Conservation (phyloP, 2,888 invertebrate genomes). For the Pemphredon lugubris region DNA sequence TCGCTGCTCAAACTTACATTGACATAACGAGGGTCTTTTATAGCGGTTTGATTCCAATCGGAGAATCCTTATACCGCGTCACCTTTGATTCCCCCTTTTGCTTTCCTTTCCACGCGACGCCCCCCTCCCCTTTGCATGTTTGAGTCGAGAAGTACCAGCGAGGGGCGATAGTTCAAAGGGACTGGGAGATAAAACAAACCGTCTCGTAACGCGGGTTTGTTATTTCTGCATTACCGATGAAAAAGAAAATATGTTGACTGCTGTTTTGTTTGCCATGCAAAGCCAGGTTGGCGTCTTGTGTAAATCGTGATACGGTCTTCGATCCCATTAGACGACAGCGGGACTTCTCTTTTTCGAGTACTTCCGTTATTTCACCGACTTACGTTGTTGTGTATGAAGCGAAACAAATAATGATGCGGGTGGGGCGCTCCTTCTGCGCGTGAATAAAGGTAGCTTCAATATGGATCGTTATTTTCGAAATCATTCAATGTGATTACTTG, state of each 20-base stretch:
- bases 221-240: conserved; percentile 72
- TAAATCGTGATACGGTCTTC: conserved; percentile 56
- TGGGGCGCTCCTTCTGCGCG: conserved; percentile 2
- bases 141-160: conserved; percentile 66
- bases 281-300: conserved; percentile 60
- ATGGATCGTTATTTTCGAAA: conserved; percentile 35
- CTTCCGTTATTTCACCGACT: too few relatives aligned
- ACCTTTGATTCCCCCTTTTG: conserved; percentile 44
- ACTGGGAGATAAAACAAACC: conserved; percentile 66
- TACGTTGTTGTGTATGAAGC: too few relatives aligned
- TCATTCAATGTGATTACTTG: conserved; percentile 21
- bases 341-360: too few relatives aligned
- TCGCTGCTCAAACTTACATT: conserved; percentile 42
- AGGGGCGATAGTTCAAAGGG: conserved; percentile 71
- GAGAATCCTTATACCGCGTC: conserved; percentile 39
- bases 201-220: conserved; percentile 67
- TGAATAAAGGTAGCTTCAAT: too few relatives aligned
- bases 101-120: background rate
- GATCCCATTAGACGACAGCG: conserved; percentile 44
- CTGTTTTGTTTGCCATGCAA: conserved; percentile 48
- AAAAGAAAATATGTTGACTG: conserved; percentile 65
- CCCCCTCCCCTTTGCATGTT: conserved; percentile 43
- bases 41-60: conserved; percentile 29
- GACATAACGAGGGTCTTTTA: conserved; percentile 50
- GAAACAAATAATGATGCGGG: conserved; percentile 51